phyloP scores from a whole-genome alignment of 2,113 vertebrate species.

The Bos taurus region DNA sequence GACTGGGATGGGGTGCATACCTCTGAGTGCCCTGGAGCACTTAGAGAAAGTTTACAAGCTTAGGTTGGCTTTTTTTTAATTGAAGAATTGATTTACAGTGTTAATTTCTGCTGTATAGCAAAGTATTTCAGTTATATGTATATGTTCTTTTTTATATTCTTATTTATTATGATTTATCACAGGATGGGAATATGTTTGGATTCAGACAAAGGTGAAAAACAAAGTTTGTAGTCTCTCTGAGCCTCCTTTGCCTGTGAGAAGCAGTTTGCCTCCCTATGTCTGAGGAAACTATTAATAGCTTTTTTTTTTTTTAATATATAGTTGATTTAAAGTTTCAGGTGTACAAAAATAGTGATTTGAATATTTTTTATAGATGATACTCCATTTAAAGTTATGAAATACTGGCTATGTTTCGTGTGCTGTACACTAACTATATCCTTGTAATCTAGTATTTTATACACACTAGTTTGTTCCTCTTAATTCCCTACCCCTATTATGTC shows the following conservation, averaged over 20 bases:
- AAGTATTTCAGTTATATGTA: background rate
- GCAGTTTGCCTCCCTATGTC: background rate
- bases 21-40: background rate
- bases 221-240: background rate
- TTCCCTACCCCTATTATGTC: background rate
- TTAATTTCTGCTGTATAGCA: background rate
- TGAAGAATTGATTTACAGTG: background rate
- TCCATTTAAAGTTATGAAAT: background rate
- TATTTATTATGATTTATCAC: background rate
- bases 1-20: background rate
- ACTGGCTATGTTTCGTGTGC: background rate
- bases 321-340: background rate
- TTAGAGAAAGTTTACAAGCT: background rate
- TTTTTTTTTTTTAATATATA: background rate
- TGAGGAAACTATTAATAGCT: background rate
- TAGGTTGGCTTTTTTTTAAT: background rate
- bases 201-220: background rate
- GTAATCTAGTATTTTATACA: background rate
- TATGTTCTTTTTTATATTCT: background rate
- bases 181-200: background rate
- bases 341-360: background rate
- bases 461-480: background rate
- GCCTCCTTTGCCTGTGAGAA: background rate
- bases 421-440: background rate
- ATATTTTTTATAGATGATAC: background rate